Base-by-base conservation (phyloP, 2,113 vertebrate genomes). In the Engystomops pustulosus region DNA sequence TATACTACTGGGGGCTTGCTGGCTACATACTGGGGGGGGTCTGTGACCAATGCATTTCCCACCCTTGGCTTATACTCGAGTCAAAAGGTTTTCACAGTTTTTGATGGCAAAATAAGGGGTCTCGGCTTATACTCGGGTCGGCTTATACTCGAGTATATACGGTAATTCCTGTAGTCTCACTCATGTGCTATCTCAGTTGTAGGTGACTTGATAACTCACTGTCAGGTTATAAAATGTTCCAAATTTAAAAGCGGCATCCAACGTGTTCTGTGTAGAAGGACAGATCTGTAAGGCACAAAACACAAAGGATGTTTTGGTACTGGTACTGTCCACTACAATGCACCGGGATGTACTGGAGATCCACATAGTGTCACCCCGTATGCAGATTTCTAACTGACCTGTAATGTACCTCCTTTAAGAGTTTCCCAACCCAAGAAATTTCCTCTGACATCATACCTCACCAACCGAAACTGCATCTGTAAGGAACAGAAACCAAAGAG, bases 361-460 rank as follows among this genome's bases (percentile, higher is more conserved):
- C 6, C 11, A 27, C 25, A 6, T 27, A 62, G 25, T 30, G 27
- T 14, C 5, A 8, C 9, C 55, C 4, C 1, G 20, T 25, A 2
- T 18, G 25, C 58, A 14, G 25, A 0, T 18, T 8, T 38, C 11
- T 18, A 34, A 32, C 72, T 81, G 47, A 88, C 89, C 79, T 90
- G 89, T 47, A 90, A 44, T 20, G 83, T 86, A 3, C 58, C 86
- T 1, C 88, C 87, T 5, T 18, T 85, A 3, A 87, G 74, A 20
- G 85, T 81, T 41, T 87, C 80, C 89, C 89, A 90, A 34, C 87
- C 89, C 7, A 90, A 70, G 53, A 90, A 89, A 5, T 80, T 67
- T 3, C 88, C 89, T 27, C 55, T 68, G 25, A 72, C 81, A 20
- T 90, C 86, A 38, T 87, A 90, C 23, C 85, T 87, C 7, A 75